Evolutionary conservation across 2,888 invertebrate species (phyloP).

Genomic region (Leptura quadrifasciata): DNA sequence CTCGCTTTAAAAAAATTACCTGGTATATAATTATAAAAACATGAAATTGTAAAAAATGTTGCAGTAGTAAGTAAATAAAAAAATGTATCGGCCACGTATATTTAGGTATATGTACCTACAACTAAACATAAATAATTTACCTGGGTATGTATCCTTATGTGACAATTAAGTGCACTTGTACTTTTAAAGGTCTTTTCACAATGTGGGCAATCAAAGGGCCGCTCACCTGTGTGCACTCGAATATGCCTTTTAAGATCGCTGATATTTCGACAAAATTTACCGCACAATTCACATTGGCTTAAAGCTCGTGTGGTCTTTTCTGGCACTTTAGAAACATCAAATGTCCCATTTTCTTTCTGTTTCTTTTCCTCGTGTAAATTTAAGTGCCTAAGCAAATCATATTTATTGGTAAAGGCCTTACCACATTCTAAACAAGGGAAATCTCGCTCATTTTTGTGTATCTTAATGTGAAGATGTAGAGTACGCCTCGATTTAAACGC

Average conservation of each 20-base stretch:
- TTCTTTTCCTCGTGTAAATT: constrained; percentile 53
- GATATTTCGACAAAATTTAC: constrained; percentile 37
- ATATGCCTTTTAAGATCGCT: constrained; percentile 31
- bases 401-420: constrained; percentile 59
- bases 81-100: too few species aligned
- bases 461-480: constrained; percentile 55
- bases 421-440: constrained; percentile 59
- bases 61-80: too few species aligned
- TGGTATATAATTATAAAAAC: too few species aligned
- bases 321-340: background rate
- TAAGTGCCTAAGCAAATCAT: constrained; percentile 56
- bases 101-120: too few species aligned
- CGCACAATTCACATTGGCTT: constrained; percentile 35
- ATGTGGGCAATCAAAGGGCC: constrained; percentile 54
- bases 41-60: too few species aligned
- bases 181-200: constrained; percentile 58
- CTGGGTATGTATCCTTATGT: constrained; percentile 56
- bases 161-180: constrained; percentile 56
- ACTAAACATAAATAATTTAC: constrained; percentile 37
- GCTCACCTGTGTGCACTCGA: constrained; percentile 43
- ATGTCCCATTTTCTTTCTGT: background rate
- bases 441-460: constrained; percentile 58
- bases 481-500: constrained; percentile 57
- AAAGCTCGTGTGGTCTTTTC: background rate
- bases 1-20: too few species aligned